phyloP scores from a whole-genome alignment of 2,888 invertebrate genomes.

The Aporophyla lueneburgensis region DNA sequence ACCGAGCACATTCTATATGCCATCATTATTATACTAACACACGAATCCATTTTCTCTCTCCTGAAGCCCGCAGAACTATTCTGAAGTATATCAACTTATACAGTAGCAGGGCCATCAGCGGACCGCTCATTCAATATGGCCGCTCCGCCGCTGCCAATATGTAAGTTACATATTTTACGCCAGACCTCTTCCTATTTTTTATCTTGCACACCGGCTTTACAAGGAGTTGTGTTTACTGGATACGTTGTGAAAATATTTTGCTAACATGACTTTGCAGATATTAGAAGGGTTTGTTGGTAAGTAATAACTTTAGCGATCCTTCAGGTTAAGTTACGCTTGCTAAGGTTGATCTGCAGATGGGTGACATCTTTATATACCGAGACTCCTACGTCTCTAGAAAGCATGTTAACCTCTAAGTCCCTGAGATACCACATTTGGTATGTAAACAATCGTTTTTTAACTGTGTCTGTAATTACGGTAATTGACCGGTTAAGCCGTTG shows the following conservation, averaged over 20 bases:
- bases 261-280: background rate
- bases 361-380: too few relatives aligned
- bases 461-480: too few relatives aligned
- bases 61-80: conserved; percentile 9
- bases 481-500: too few relatives aligned
- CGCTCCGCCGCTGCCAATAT: conserved; percentile 82
- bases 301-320: too few relatives aligned
- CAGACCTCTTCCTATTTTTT: conserved; percentile 82
- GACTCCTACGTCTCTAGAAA: too few relatives aligned
- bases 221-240: conserved; percentile 60
- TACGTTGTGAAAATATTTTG: conserved; percentile 22
- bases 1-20: background rate
- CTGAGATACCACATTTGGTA: too few relatives aligned
- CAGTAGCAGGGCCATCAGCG: conserved; percentile 53
- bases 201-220: conserved; percentile 73
- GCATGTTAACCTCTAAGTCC: too few relatives aligned
- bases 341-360: too few relatives aligned
- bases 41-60: conserved; percentile 5
- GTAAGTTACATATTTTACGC: conserved; percentile 88
- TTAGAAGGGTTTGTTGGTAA: background rate
- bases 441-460: too few relatives aligned
- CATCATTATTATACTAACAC: background rate
- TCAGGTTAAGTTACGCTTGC: too few relatives aligned
- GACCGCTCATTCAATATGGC: conserved; percentile 84
- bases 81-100: conserved; percentile 43